Conservation (phyloP, 2,113 vertebrate genomes). For the Aegotheles bennettii region DNA sequence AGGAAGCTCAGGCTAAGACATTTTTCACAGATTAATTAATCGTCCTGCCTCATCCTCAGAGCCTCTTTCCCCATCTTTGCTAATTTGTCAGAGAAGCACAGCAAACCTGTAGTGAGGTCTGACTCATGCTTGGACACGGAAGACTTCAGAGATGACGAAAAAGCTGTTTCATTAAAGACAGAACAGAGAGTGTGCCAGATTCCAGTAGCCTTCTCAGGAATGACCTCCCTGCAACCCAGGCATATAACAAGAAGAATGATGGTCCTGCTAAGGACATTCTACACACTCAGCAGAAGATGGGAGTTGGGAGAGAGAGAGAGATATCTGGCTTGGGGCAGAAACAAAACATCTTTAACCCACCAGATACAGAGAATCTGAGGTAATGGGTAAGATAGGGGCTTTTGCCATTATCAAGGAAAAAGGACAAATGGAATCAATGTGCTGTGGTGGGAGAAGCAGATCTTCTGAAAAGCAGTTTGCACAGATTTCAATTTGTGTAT, state of each 20-base stretch:
- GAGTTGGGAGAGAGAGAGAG: neutral
- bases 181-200: neutral
- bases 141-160: neutral
- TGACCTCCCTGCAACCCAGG: neutral
- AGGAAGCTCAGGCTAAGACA: neutral
- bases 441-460: neutral
- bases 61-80: neutral
- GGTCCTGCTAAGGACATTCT: neutral
- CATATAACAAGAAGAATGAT: neutral
- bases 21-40: slow-evolving; percentile 17
- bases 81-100: neutral
- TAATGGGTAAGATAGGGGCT: neutral
- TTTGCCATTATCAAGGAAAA: neutral
- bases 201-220: neutral
- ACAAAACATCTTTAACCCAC: neutral
- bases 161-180: neutral
- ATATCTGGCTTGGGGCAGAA: neutral
- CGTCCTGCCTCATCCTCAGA: neutral
- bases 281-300: neutral
- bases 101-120: neutral
- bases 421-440: neutral
- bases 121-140: neutral
- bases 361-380: neutral
- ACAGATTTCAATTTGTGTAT: neutral
- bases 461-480: neutral